Evolutionary conservation across 2,797 vertebrate species (phyloP), one percentile per base, ranked within the genome.

Genomic region (Sandelia bainsii): DNA sequence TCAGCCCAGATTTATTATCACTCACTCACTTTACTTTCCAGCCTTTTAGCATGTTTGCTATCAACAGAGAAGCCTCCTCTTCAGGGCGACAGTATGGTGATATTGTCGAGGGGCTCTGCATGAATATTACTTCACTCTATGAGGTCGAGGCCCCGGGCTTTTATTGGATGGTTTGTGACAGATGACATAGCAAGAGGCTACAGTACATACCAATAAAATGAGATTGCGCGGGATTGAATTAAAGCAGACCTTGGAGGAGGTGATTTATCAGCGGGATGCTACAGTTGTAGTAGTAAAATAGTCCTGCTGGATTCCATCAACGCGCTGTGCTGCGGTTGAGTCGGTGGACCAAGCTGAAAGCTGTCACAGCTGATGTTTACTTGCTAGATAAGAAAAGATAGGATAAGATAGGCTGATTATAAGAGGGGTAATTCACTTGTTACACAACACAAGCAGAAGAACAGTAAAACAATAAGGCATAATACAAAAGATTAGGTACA

Each of bases 201-300:
- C 87, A 76, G 87, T 82, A 88, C 90, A 86, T 89, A 82, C 84
- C 89, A 86, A 89, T 93, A 90, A 91, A 92, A 91, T 90, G 71
- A 85, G 85, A 92, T 89, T 86, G 87, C 87, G 51, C 75, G 53
- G 80, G 84, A 91, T 86, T 89, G 89, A 91, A 92, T 92, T 92
- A 90, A 88, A 88, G 81, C 73, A 82, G 90, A 89, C 89, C 88
- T 93, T 90, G 87, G 74, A 84, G 49, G 73, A 64, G 73, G 66
- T 87, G 85, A 91, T 92, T 92, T 90, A 91, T 91, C 9, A 85
- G 78, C 13, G 80, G 74, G 73, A 75, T n/a, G 60, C 62, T 10
- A 81, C 85, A 32, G 29, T 32, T 32, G 29, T 32, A 32, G 29
- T 84, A 80, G 83, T 87, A 83, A 90, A 92, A 80, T 42, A 50